Base-by-base conservation (phyloP, 1,140 invertebrate genomes). In the Lucilia sericata region DNA sequence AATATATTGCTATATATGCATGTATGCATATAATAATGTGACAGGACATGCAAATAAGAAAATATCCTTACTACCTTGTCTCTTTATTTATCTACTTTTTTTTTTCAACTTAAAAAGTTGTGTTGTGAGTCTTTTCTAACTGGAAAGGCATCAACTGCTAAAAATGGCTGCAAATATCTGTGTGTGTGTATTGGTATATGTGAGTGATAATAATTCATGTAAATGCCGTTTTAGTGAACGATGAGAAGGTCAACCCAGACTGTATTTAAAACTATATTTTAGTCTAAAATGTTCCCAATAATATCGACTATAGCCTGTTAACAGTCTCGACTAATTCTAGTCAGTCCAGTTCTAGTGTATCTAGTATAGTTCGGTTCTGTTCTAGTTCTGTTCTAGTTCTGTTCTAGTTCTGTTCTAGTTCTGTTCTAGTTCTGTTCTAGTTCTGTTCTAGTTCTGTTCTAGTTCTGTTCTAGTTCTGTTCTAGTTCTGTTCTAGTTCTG, bases 21-120 rank as follows among this genome's bases (percentile, higher is more conserved):
- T 19, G 7, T 10, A 21, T 70, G 21, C 10, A 70, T n/a, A 21
- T 70, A 21, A 70, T 70, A 70, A 70, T 70, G 65, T 70, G 65
- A 70, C 65, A 70, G 65, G 65, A 70, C 65, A 70, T 70, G 65
- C 65, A 70, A 70, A 70, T 70, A 70, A 70, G 65, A 70, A 70
- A 70, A 70, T 70, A 70, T 70, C 65, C 65, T 70, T 70, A n/a
- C 65, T 70, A 70, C 65, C 65, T 70, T 70, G 65, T 70, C n/a
- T 70, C 21, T 55, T 12, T 21, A 19, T 19, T 70, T 70, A 21
- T 21, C 19, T 65, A 17, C n/a, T 17, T n/a, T 65, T 65, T 70
- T 70, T 70, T 70, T 21, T 21, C 19, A 21, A 70, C 17, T 55
- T 55, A 42, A 42, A 42, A 7, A 42, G 42, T 42, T 42, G 42